Conservation (phyloP, 2,888 invertebrate species). For the Drosophila bunnanda region DNA sequence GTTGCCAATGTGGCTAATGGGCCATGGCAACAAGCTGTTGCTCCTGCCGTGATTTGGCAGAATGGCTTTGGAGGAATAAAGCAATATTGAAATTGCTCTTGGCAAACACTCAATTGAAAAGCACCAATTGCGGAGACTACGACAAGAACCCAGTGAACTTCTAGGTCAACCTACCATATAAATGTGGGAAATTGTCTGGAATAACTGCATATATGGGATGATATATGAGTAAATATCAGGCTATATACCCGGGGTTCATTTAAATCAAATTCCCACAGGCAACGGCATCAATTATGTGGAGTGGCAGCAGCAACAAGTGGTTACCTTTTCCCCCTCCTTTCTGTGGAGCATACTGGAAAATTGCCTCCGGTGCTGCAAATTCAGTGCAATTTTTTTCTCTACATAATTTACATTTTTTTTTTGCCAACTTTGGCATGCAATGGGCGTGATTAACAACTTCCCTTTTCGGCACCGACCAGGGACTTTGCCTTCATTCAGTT, state of each 20-base stretch:
- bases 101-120: conserved; percentile 37
- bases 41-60: conserved; percentile 34
- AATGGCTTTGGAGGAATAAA: conserved; percentile 13
- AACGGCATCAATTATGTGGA: conserved; percentile 35
- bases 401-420: conserved; percentile 69
- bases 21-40: conserved; percentile 56
- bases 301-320: conserved; percentile 65
- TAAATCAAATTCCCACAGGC: conserved; percentile 47
- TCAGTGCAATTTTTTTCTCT: conserved; percentile 60
- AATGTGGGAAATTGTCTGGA: conserved; percentile 37
- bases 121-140: conserved; percentile 19
- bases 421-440: conserved; percentile 56
- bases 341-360: conserved; percentile 63
- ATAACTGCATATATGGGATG: conserved; percentile 15
- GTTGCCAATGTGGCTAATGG: conserved; percentile 31
- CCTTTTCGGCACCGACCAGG: conserved; percentile 45
- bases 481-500: conserved; percentile 50
- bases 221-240: background rate
- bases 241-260: conserved; percentile 13
- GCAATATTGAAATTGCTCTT: conserved; percentile 44
- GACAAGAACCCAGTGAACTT: conserved; percentile 26
- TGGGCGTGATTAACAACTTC: conserved; percentile 73
- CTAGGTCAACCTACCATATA: conserved; percentile 22
- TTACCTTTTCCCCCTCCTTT: conserved; percentile 17
- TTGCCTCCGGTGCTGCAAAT: conserved; percentile 73